Percentiles rank a stretch among this genome's conserved stretches.
These are phyloP conservation scores for Botrylloides violaceus DNA, from an alignment of 23 tunicate genomes.

Conservation along the genomic window DNA sequence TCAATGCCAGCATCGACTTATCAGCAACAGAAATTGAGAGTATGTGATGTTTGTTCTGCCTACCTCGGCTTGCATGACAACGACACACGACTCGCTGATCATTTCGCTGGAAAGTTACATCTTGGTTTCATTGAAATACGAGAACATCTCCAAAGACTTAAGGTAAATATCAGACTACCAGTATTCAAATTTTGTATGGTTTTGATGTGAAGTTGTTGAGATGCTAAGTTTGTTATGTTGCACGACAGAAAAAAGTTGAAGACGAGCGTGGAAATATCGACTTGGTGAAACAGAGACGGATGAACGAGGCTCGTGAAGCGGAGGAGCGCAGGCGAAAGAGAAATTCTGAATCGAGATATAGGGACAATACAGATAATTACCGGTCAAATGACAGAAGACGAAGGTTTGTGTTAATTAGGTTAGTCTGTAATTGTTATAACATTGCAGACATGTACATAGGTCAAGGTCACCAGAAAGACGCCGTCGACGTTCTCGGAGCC, in stretches of 20 bases:
- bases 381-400: neutral
- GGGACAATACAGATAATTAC: neutral
- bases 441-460: too few relatives aligned
- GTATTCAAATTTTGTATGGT: neutral
- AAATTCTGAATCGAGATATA: neutral
- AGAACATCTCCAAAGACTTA: constrained; percentile 36
- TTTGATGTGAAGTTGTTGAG: neutral
- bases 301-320: constrained; percentile 29
- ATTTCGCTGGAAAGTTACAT: constrained; percentile 97
- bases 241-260: constrained; percentile 18
- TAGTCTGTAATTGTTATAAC: too few relatives aligned
- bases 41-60: constrained; percentile 96
- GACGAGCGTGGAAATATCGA: constrained; percentile 14
- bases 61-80: constrained; percentile 95
- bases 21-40: constrained; percentile 92
- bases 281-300: neutral
- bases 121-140: constrained; percentile 86
- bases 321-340: constrained; percentile 21
- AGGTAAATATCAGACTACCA: constrained; percentile 17
- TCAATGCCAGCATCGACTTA: constrained; percentile 97
- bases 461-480: constrained; percentile 37
- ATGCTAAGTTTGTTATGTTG: neutral
- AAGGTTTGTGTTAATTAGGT: too few relatives aligned
- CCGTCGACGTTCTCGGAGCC: constrained; percentile 37
- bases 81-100: constrained; percentile 95